phyloP scores from a whole-genome alignment of 2,113 vertebrate species.

The Phalacrocorax aristotelis region DNA sequence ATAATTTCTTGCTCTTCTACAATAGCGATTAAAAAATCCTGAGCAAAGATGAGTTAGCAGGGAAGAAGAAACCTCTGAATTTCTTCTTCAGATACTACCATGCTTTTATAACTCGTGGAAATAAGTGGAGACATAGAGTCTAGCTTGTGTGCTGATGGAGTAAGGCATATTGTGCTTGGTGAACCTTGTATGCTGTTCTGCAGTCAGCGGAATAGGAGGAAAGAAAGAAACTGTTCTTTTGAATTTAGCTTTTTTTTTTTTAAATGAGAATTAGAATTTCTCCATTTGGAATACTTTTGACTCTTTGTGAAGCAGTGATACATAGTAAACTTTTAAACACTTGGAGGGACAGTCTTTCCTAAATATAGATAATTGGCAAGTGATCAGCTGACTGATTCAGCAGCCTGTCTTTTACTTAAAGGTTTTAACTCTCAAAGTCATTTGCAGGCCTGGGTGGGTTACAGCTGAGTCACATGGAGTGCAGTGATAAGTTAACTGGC shows the following conservation, averaged over 20 bases:
- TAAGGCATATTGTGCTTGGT: background rate
- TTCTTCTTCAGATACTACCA: background rate
- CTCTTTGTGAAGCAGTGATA: background rate
- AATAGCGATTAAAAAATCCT: background rate
- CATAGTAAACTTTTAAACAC: background rate
- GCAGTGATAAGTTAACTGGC: background rate
- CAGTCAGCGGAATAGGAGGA: background rate
- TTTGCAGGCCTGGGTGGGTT: background rate
- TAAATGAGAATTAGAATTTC: background rate
- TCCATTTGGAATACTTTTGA: background rate
- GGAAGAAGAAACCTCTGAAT: background rate
- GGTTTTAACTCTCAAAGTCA: background rate
- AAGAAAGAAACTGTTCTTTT: background rate
- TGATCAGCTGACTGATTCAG: constrained; percentile 4
- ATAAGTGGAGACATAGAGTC: background rate
- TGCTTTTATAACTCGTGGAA: background rate
- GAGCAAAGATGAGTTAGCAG: background rate
- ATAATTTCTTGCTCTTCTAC: background rate
- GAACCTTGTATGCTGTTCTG: background rate
- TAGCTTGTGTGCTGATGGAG: background rate
- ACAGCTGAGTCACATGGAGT: background rate
- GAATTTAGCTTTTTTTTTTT: background rate
- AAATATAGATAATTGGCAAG: constrained; percentile 6
- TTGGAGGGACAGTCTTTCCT: background rate
- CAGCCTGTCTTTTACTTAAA: background rate